Percentiles rank a stretch among this genome's conserved stretches.
phyloP scores from a whole-genome alignment of 2,797 vertebrate species.

The Acrossocheilus fasciatus region DNA sequence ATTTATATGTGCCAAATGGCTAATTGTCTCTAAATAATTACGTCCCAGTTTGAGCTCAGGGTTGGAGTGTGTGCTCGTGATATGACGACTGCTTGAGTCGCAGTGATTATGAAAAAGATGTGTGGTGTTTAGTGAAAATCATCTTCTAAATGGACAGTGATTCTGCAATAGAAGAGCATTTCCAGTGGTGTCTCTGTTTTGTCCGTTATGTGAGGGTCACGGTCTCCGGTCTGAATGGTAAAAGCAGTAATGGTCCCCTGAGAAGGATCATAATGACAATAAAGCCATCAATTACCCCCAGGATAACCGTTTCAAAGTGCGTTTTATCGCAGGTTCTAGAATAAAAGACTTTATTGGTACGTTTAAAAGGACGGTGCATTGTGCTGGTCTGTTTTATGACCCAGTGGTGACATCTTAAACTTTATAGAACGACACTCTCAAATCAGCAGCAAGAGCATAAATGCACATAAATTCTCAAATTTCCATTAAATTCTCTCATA shows the following conservation, averaged over 20 bases:
- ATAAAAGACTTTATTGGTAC: slow-evolving; percentile 99
- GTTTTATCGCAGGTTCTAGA: slow-evolving; percentile 97
- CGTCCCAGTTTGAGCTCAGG: slow-evolving; percentile 22
- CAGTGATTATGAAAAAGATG: not conserved
- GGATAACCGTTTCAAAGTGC: slow-evolving; percentile 91
- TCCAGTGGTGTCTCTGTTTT: slow-evolving; percentile 72
- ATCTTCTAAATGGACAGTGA: slow-evolving; percentile 15
- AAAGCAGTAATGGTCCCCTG: slow-evolving; percentile 86
- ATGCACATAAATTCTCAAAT: slow-evolving; percentile 86
- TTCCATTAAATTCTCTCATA: not conserved
- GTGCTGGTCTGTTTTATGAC: slow-evolving; percentile 89
- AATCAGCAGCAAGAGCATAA: slow-evolving; percentile 97
- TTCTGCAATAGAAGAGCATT: slow-evolving; percentile 42
- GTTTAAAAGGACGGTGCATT: slow-evolving; percentile 90
- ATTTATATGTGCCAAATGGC: slow-evolving; percentile 43
- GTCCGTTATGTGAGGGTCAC: slow-evolving; percentile 88
- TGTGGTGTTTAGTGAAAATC: not conserved
- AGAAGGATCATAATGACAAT: slow-evolving; percentile 95
- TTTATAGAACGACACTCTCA: slow-evolving; percentile 98
- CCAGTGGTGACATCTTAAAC: slow-evolving; percentile 98
- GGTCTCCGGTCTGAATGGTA: slow-evolving; percentile 88
- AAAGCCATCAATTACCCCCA: slow-evolving; percentile 95
- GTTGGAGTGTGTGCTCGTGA: not conserved
- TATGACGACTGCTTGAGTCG: not conserved
- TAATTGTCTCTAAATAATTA: slow-evolving; percentile 48